Evolutionary conservation across 2,113 vertebrate species (phyloP), one percentile per base, ranked within the genome.

Genomic region (Regulus satrapa): DNA sequence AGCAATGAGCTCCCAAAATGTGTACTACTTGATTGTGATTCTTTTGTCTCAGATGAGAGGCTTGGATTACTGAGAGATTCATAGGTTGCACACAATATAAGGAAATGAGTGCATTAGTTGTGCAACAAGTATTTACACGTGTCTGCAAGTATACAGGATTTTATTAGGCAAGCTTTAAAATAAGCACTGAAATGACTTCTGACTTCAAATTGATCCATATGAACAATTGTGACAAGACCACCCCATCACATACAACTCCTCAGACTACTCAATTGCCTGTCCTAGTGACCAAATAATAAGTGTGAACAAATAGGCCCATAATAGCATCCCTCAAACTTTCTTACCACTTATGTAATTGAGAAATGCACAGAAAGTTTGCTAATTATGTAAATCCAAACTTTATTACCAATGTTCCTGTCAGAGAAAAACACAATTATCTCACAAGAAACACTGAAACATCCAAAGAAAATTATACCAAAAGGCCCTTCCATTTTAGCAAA

Each of bases 1-100:
- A 85, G 38, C 15, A 26, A 51, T 11, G 6, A 74, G 20, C 16
- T 45, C 26, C 61, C 26, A 41, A 83, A 92, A n/a, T 0, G 2
- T 56, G 2, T 11, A 18, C 31, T 55, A 45, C n/a, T 49, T 72
- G 5, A 3, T 29, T 19, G 1, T 2, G 11, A 3, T 32, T 16
- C 8, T 82, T 85, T 36, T 23, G 19, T 32, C 61, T 55, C 55
- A 46, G 9, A 17, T 49, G 15, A 77, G 49, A 29, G 29, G 7
- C 7, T n/a, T 77, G 34, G 28, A n/a, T 80, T 84, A 55, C 3
- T 48, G 17, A 73, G 18, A 71, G 23, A 20, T 18, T 38, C 34
- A 29, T 0, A 61, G 38, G 8, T 36, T 72, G 28, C 56, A 81
- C 41, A 10, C 36, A 61, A 64, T 2, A 28, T 40, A 59, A 82